A percentile compares a stretch with the other conserved stretches of the same genome.
phyloP scores from a whole-genome alignment of 2,888 invertebrate species.

The Galeruca laticollis region DNA sequence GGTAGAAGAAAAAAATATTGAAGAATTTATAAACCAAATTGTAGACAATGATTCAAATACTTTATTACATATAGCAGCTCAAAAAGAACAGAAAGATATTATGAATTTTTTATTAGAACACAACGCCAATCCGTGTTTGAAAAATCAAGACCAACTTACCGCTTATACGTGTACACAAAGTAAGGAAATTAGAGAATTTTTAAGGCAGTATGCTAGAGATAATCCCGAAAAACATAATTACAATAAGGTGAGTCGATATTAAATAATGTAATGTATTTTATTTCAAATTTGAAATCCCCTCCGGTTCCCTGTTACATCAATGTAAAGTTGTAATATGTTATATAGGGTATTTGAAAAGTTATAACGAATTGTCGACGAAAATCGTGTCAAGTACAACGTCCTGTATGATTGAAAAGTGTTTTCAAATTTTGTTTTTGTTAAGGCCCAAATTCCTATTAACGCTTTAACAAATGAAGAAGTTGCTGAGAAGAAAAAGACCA shows the following conservation, averaged over 20 bases:
- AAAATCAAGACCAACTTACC: constrained; percentile 77
- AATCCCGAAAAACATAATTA: constrained; percentile 83
- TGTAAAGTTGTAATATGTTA: too few relatives aligned
- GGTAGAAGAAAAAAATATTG: constrained; percentile 49
- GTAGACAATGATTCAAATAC: constrained; percentile 73
- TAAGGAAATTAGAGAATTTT: constrained; percentile 76
- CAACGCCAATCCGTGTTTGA: constrained; percentile 79
- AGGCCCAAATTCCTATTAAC: constrained; percentile 80
- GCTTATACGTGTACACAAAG: constrained; percentile 80
- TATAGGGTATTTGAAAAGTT: too few relatives aligned
- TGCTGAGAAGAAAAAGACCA: constrained; percentile 76
- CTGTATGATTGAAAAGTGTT: too few relatives aligned
- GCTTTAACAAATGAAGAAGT: constrained; percentile 76
- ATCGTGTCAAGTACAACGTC: too few relatives aligned
- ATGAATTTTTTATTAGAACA: constrained; percentile 74
- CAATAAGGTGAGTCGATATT: constrained; percentile 69
- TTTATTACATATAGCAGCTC: constrained; percentile 79
- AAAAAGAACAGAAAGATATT: constrained; percentile 72
- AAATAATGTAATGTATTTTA: background rate
- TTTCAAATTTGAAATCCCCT: too few relatives aligned
- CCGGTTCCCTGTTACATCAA: too few relatives aligned
- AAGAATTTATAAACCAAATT: constrained; percentile 65
- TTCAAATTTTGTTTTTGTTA: too few relatives aligned
- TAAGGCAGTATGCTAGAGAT: constrained; percentile 78
- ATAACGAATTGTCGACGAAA: too few relatives aligned